These are phyloP conservation scores for Ladona fulva DNA, from an alignment of 1,140 invertebrate genomes.

Conservation along the genomic window DNA sequence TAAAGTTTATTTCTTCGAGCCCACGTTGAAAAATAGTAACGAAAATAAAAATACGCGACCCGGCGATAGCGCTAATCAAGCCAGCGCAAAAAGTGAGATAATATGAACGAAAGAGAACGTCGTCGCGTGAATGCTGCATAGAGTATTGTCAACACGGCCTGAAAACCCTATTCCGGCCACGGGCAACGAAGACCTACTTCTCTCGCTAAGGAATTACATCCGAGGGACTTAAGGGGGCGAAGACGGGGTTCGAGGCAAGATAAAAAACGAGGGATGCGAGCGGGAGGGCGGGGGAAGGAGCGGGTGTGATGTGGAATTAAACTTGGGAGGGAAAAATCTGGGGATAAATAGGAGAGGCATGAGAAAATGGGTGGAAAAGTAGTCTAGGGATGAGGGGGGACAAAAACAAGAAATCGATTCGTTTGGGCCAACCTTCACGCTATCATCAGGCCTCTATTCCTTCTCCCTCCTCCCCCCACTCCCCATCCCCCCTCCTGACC, in stretches of 20 bases:
- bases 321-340: too few relatives aligned
- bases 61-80: too few relatives aligned
- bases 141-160: background rate
- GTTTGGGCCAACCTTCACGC: background rate
- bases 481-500: background rate
- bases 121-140: background rate
- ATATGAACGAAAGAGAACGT: background rate
- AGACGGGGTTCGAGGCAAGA: background rate
- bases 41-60: too few relatives aligned
- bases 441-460: background rate
- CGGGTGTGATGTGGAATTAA: background rate
- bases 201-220: conserved; percentile 2
- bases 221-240: background rate
- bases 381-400: conserved; percentile 16
- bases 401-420: background rate
- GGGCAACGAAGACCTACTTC: background rate
- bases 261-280: background rate
- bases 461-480: background rate
- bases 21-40: too few relatives aligned
- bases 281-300: background rate
- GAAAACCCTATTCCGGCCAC: background rate
- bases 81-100: background rate
- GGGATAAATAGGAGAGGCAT: background rate
- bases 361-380: conserved; percentile 1
- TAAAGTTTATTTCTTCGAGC: too few relatives aligned